These are phyloP conservation scores for Plecotus auritus DNA, from an alignment of 2,113 vertebrate species.

Conservation along the genomic window DNA sequence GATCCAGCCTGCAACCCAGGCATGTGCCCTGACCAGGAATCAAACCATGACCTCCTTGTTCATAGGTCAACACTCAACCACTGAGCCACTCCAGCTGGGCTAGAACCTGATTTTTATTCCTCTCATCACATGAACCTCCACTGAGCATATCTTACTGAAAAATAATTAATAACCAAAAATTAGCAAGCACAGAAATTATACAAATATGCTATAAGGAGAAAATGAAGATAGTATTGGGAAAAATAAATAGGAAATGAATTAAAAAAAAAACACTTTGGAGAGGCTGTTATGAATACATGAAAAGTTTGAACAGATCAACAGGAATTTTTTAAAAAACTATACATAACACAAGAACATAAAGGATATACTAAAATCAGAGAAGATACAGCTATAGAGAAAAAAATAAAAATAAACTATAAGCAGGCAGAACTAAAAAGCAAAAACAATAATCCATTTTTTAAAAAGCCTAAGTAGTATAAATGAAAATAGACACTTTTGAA, in stretches of 20 bases:
- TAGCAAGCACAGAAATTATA: not conserved
- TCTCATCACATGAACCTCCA: not conserved
- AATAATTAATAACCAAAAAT: not conserved
- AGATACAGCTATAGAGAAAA: not conserved
- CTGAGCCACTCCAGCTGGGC: no score
- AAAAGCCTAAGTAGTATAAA: not conserved
- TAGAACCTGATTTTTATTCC: not conserved
- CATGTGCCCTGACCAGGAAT: no score
- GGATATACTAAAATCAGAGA: not conserved
- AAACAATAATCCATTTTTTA: not conserved
- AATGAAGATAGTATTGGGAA: not conserved
- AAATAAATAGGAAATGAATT: not conserved
- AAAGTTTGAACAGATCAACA: not conserved
- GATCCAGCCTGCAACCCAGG: no score
- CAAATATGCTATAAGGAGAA: not conserved
- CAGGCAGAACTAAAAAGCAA: not conserved
- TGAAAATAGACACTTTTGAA: not conserved
- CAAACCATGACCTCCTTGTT: no score
- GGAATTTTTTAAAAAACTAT: not conserved
- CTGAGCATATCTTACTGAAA: not conserved
- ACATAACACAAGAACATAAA: not conserved
- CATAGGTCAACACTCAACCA: no score
- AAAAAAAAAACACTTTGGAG: not conserved
- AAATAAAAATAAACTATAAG: not conserved
- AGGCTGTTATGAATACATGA: not conserved